These are phyloP conservation scores for Leptobrachium leishanense DNA, from an alignment of 2,113 vertebrate genomes.

Conservation along the genomic window DNA sequence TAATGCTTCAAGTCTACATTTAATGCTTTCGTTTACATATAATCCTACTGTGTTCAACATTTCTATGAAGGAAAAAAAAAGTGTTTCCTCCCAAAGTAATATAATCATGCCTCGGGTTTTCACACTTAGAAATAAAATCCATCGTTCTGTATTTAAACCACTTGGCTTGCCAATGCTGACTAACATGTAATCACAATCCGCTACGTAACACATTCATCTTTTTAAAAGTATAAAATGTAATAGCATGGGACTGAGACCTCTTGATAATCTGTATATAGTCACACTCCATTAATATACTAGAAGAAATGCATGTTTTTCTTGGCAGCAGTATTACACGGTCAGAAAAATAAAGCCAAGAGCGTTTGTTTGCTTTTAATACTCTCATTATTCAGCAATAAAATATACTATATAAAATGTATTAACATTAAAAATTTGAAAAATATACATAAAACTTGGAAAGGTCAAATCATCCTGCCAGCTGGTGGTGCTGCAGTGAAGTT, in stretches of 20 bases:
- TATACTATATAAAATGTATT: too few species aligned
- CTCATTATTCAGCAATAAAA: too few species aligned
- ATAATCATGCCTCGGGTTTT: slow-evolving; percentile 49
- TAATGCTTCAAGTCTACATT: slow-evolving; percentile 43
- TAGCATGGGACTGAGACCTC: slow-evolving; percentile 32
- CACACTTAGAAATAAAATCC: slow-evolving; percentile 45
- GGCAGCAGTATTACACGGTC: slow-evolving; percentile 7
- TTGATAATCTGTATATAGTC: slow-evolving; percentile 44
- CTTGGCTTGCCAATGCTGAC: slow-evolving; percentile 36
- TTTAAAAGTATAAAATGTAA: slow-evolving; percentile 44
- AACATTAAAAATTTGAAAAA: too few species aligned
- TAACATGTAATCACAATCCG: slow-evolving; percentile 42
- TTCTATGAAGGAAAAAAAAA: slow-evolving; percentile 40
- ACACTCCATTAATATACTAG: slow-evolving; percentile 20
- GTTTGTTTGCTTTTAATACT: too few species aligned
- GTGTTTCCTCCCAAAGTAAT: slow-evolving; percentile 38
- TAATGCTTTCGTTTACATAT: slow-evolving; percentile 47
- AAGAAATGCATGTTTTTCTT: slow-evolving; percentile 9
- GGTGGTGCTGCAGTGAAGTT: too few species aligned
- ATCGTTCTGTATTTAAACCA: slow-evolving; percentile 37
- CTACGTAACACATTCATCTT: slow-evolving; percentile 40
- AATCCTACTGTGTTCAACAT: slow-evolving; percentile 46
- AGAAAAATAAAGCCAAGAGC: not conserved
- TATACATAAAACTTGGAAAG: too few species aligned
- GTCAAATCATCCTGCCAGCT: too few species aligned